Evolutionary conservation across 2,888 invertebrate genomes (phyloP), one percentile per base, ranked within the genome.

Genomic region (Lumbricus terrestris): DNA sequence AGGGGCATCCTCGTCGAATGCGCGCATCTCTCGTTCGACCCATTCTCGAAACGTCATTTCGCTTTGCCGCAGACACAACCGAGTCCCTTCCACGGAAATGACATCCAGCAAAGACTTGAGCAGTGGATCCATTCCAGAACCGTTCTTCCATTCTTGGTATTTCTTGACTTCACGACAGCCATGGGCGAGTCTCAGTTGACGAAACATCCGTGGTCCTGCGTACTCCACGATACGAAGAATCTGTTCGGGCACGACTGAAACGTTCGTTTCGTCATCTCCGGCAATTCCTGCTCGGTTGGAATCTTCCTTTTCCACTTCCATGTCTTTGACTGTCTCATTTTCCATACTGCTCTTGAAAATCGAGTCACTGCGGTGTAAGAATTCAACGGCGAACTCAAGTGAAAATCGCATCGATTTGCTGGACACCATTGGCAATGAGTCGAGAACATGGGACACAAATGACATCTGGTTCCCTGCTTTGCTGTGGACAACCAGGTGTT

Each of bases 11-110:
- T 85, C 85, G 29, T 85, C 85, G 20, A 85, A 33, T 6, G 35
- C 6, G 34, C 37, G 11, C 1, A 85, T 85, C 37, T 85, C 85
- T 18, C 20, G 85, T 37, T 37, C 37, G 34, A 33, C 85, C 85
- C 85, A 85, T 34, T 85, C 85, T 13, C 85, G 34, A 37, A 85
- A 85, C 34, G 85, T 85, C 85, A 85, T 85, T 37, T 85, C 85
- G 16, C 35, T 85, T 37, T 34, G 85, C 8, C 23, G 85, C 35
- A 85, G 85, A 34, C 37, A 23, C 1, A 23, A 37, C 37, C 23
- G 34, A 85, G 37, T 34, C 23, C 35, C 18, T 85, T 85, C 85
- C 20, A 34, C 6, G 20, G 85, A 85, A 85, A 85, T 5, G 35
- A 85, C 20, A 34, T 85, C 35, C 85, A 34, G 23, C 37, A 85